Percentiles rank a stretch among this genome's conserved stretches.
Evolutionary conservation across 2,113 vertebrate species (phyloP).

Genomic region (Megaceryle torquata): DNA sequence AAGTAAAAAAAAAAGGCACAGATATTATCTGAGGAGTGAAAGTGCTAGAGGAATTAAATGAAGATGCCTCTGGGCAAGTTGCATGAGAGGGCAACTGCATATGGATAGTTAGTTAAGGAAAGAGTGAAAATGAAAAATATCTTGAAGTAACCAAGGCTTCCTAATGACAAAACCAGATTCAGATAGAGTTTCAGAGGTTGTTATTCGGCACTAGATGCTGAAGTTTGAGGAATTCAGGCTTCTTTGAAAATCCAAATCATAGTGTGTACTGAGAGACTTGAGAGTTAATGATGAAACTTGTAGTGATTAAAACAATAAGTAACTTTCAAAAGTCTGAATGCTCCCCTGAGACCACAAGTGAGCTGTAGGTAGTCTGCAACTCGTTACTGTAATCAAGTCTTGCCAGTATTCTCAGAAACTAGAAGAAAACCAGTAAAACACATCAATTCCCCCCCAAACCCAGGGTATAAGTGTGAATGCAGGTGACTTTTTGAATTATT

Average conservation of each 20-base stretch:
- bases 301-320: background rate
- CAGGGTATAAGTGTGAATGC: background rate
- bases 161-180: background rate
- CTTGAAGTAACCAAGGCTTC: background rate
- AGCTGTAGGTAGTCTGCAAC: background rate
- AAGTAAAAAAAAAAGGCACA: background rate
- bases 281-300: background rate
- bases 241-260: conserved; percentile 8
- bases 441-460: rapidly evolving
- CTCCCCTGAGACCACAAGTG: background rate
- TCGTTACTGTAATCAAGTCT: background rate
- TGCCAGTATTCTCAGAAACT: background rate
- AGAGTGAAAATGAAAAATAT: background rate
- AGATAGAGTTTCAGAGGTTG: background rate
- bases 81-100: background rate
- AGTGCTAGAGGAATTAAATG: background rate
- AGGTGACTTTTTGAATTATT: background rate
- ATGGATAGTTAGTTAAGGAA: background rate
- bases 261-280: background rate
- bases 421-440: background rate
- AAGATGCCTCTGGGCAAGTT: background rate
- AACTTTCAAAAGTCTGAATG: background rate
- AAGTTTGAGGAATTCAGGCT: background rate
- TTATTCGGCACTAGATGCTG: background rate
- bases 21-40: background rate